Percentiles rank a stretch among this genome's conserved stretches.
phyloP scores from a whole-genome alignment of 92 coral and sea anemone species.

The Anthopleura xanthogrammica region DNA sequence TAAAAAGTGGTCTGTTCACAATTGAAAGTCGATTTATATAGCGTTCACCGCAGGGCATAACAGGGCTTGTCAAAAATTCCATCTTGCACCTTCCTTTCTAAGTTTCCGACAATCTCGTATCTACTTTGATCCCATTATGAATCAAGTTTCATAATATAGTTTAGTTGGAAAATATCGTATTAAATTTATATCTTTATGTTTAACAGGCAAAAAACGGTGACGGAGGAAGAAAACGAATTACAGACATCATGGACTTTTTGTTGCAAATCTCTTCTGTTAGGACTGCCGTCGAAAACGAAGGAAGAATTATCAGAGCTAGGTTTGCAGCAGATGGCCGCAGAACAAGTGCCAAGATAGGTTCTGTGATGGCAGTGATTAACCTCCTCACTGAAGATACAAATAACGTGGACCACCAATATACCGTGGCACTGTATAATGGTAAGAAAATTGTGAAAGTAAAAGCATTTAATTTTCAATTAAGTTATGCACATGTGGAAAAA shows the following conservation, averaged over 20 bases:
- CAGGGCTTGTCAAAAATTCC: no score
- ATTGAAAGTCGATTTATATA: no score
- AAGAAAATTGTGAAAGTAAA: neutral
- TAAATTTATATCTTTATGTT: neutral
- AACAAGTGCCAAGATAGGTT: constrained; percentile 43
- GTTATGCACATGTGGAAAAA: no score
- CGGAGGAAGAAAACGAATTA: constrained; percentile 24
- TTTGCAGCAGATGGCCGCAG: constrained; percentile 57
- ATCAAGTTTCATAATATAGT: no score
- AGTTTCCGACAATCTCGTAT: no score
- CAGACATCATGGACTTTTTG: constrained; percentile 10
- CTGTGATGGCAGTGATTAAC: constrained; percentile 49
- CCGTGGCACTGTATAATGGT: constrained; percentile 45
- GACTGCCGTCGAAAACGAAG: constrained; percentile 9
- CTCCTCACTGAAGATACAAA: neutral
- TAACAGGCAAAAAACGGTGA: constrained; percentile 36
- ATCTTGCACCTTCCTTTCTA: no score
- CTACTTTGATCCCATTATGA: no score
- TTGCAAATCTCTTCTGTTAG: neutral
- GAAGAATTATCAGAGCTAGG: constrained; percentile 31
- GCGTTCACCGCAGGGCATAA: no score
- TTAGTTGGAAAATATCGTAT: no score
- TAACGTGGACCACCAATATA: constrained; percentile 32
- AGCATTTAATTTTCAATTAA: no score
- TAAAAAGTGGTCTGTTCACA: no score